These are phyloP conservation scores for Watsonalla cultraria DNA, from an alignment of 2,888 invertebrate genomes.

Conservation along the genomic window DNA sequence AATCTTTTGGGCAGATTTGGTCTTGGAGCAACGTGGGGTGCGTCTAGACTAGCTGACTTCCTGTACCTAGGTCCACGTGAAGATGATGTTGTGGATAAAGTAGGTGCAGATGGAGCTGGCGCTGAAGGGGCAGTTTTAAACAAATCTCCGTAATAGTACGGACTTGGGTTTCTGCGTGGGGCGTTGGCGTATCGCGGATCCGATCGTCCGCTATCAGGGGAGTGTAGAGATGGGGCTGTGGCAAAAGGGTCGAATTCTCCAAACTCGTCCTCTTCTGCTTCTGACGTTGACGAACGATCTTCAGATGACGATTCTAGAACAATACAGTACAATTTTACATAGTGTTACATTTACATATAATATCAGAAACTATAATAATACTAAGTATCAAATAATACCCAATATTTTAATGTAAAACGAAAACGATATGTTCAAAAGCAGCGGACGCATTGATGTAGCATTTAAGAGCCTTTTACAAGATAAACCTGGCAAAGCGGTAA, in stretches of 20 bases:
- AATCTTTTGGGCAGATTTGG: slow-evolving; percentile 82
- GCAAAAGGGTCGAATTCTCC: slow-evolving; percentile 73
- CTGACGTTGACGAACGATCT: slow-evolving; percentile 72
- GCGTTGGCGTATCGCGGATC: slow-evolving; percentile 76
- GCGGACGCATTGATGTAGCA: slow-evolving; percentile 5
- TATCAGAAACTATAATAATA: too few species aligned
- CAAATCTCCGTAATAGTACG: slow-evolving; percentile 90
- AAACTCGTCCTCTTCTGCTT: slow-evolving; percentile 80
- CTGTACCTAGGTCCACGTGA: slow-evolving; percentile 80
- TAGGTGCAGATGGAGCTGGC: slow-evolving; percentile 71
- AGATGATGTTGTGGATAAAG: slow-evolving; percentile 61
- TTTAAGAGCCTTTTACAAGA: slow-evolving; percentile 23
- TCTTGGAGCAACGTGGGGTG: slow-evolving; percentile 82
- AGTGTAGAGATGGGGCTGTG: slow-evolving; percentile 80
- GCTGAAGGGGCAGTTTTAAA: slow-evolving; percentile 74
- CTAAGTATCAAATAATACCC: too few species aligned
- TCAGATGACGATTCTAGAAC: slow-evolving; percentile 68
- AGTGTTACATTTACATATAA: too few species aligned
- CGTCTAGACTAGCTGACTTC: slow-evolving; percentile 86
- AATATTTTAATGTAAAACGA: too few species aligned
- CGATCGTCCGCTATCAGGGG: slow-evolving; percentile 83
- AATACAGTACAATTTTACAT: too few species aligned
- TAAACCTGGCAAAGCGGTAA: slow-evolving; percentile 36
- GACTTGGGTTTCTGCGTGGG: slow-evolving; percentile 85
- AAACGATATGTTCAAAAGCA: background rate